Conservation (phyloP, 2,113 vertebrate species). For the Myotis lucifugus region DNA sequence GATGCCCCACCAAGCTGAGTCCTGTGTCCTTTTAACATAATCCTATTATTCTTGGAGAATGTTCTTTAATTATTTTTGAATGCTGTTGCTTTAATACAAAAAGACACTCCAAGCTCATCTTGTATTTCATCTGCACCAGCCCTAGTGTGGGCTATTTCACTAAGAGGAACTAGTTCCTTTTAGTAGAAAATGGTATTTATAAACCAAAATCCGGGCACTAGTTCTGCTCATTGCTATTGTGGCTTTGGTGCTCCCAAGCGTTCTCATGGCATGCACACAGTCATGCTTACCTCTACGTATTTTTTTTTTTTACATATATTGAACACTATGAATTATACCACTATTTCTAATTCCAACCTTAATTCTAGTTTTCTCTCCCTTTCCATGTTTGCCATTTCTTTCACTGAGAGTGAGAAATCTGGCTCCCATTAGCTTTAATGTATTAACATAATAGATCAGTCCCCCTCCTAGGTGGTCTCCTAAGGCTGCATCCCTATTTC, state of each 20-base stretch:
- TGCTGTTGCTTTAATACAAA: conserved; percentile 11
- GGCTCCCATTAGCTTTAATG: neutral
- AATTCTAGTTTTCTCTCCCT: neutral
- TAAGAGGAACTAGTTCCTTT: neutral
- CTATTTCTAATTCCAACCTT: neutral
- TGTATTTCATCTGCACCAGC: conserved; percentile 6
- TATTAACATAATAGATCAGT: neutral
- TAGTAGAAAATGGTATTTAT: conserved; percentile 1
- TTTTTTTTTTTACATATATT: neutral
- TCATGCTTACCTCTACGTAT: neutral
- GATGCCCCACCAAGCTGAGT: neutral
- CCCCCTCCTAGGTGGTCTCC: neutral
- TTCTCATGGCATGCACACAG: neutral
- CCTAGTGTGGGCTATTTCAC: neutral
- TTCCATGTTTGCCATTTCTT: neutral
- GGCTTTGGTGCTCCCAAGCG: neutral
- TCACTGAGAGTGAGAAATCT: neutral
- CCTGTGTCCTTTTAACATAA: neutral
- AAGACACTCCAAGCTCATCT: neutral
- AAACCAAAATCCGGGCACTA: neutral
- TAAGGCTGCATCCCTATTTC: neutral
- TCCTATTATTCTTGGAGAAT: neutral
- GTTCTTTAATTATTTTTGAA: neutral
- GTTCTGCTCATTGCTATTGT: neutral
- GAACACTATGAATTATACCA: neutral